Evolutionary conservation across 2,113 vertebrate genomes (phyloP), one percentile per base, ranked within the genome.

Genomic region (Vicugna pacos): DNA sequence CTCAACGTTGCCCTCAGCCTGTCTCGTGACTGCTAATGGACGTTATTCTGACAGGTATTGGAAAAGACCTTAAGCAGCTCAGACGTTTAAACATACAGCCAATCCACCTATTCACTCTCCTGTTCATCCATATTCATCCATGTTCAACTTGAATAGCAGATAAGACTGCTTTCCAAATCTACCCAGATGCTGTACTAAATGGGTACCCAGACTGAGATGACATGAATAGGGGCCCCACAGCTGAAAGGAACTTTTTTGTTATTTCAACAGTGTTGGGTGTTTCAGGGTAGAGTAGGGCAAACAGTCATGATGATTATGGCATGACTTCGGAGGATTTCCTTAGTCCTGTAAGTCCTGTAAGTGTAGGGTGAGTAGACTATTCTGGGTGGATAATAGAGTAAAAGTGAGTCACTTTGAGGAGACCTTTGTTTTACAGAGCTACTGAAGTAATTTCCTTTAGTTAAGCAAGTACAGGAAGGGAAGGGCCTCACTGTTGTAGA

Each of bases 371-470:
- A 42, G 56, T n/a, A 77, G 20, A 46, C 62, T 70, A 32, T 64
- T 95, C 77, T 50, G 82, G 16, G 30, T 88, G 42, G 64, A 75
- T 38, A 42, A 65, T 19, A 52, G 64, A 73, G 17, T 82, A 77
- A 79, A 94, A n/a, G 28, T 86, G 42, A 95, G 22, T 89, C 30
- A 93, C 20, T 26, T 95, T 95, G 26, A 62, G 19, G 60, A 91
- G n/a, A 60, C 77, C 20, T 28, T 91, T 82, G 64, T 80, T 67
- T 94, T 67, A n/a, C 22, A 22, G 6, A 67, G 72, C 73, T 84
- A 89, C 24, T 88, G 19, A 91, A 65, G 15, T 88, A 32, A 73
- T 85, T 64, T 84, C 52, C 19, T 67, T 87, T 35, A 92, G 70
- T 48, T 92, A 84, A 38, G 26, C 32, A 91, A 58, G 35, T 77